Conservation (phyloP, 2,797 vertebrate genomes). For the Malacoraja senta region DNA sequence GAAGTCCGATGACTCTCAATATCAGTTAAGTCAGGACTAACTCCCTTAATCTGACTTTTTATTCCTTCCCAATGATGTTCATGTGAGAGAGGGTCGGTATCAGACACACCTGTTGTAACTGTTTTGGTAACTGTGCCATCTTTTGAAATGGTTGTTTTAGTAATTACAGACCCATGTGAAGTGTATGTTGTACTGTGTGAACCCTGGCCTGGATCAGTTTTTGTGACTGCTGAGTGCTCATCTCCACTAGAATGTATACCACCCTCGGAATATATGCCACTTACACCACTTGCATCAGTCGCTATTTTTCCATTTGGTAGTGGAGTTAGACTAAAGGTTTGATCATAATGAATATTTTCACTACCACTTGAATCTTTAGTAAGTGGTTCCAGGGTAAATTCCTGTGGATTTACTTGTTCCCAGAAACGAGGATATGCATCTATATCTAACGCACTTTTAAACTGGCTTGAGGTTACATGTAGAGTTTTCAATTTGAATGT, state of each 20-base stretch:
- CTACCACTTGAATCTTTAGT: background rate
- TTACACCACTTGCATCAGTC: background rate
- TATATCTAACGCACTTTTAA: conserved; percentile 52
- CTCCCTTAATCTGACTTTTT: background rate
- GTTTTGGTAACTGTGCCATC: background rate
- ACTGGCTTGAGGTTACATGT: conserved; percentile 46
- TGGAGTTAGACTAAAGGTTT: background rate
- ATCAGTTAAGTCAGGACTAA: no score
- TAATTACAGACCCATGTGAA: background rate
- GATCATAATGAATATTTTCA: no score
- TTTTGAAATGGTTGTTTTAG: background rate
- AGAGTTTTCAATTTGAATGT: conserved; percentile 66
- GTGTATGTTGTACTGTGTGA: no score
- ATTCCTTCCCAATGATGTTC: no score
- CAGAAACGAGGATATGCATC: background rate
- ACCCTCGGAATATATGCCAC: background rate
- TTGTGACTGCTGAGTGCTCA: background rate
- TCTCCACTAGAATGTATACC: background rate
- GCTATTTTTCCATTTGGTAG: background rate
- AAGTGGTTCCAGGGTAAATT: background rate
- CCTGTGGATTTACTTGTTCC: accelerated
- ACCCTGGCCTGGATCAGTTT: no score
- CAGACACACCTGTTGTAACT: background rate
- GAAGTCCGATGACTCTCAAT: background rate
- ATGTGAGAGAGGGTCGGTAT: accelerated